These are phyloP conservation scores for Chromoteleia sp. DNA, from an alignment of 2,888 invertebrate genomes.

Conservation along the genomic window DNA sequence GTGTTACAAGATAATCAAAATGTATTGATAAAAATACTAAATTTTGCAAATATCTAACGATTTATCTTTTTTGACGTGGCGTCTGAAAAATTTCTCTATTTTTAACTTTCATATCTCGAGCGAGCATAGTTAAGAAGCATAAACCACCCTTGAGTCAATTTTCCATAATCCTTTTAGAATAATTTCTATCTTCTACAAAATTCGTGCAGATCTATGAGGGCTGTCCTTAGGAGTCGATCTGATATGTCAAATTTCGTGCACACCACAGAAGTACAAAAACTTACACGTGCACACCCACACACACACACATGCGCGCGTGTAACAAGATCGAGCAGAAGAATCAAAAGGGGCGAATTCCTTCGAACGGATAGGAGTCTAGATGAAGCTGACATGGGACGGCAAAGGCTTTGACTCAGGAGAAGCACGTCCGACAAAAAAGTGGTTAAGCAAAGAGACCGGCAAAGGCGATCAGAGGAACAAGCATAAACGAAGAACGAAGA, in stretches of 20 bases:
- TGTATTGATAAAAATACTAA: too few species aligned
- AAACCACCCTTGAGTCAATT: background rate
- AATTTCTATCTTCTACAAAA: background rate
- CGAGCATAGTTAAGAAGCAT: background rate
- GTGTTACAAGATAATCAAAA: background rate
- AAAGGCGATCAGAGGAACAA: conserved; percentile 46
- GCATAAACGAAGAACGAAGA: conserved; percentile 35
- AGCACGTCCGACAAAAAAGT: conserved; percentile 39
- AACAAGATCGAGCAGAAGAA: conserved; percentile 8
- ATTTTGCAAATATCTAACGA: too few species aligned
- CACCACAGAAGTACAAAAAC: background rate
- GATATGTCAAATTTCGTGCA: conserved; percentile 20
- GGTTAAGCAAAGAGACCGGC: conserved; percentile 33
- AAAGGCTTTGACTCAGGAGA: conserved; percentile 28
- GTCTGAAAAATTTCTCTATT: background rate
- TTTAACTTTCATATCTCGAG: background rate
- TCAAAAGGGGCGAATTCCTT: conserved; percentile 23
- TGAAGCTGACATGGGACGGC: conserved; percentile 22
- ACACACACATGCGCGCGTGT: too few species aligned
- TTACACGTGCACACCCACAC: too few species aligned
- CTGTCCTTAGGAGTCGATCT: conserved; percentile 4
- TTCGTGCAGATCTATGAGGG: conserved; percentile 7
- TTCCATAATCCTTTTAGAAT: conserved; percentile 15
- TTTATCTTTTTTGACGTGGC: too few species aligned
- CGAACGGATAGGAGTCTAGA: conserved; percentile 8